Evolutionary conservation across 2,888 invertebrate genomes (phyloP).

Genomic region (Aleiodes testaceus): DNA sequence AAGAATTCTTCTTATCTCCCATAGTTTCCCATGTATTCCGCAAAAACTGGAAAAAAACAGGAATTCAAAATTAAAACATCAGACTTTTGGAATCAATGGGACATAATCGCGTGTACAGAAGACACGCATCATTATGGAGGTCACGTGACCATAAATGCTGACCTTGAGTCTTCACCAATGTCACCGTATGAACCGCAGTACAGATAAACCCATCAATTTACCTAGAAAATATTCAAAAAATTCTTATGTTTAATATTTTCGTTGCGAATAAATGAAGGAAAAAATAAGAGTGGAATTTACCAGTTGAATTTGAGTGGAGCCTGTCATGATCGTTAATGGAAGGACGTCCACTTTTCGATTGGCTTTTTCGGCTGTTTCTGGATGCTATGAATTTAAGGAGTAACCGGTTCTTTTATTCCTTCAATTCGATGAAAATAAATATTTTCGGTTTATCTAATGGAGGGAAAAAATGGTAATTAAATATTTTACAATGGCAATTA

Average conservation of each 20-base stretch:
- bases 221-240: not conserved
- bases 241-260: slow-evolving; percentile 13
- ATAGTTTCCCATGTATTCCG: no score
- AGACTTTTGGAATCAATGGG: not conserved
- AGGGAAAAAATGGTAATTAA: no score
- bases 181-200: slow-evolving; percentile 6
- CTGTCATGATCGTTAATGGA: slow-evolving; percentile 3
- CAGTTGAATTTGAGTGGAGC: not conserved
- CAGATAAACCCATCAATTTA: slow-evolving; percentile 15
- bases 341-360: slow-evolving; percentile 24
- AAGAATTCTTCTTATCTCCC: no score
- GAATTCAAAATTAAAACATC: not conserved
- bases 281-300: not conserved
- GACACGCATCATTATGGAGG: not conserved
- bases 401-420: slow-evolving; percentile 1
- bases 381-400: not conserved
- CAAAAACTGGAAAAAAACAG: not conserved
- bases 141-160: slow-evolving; percentile 23
- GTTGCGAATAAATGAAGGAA: not conserved
- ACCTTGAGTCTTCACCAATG: slow-evolving; percentile 12
- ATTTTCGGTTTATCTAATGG: not conserved
- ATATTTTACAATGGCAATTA: no score
- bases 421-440: not conserved
- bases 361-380: slow-evolving; percentile 13
- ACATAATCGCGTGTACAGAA: not conserved